These are phyloP conservation scores for Prionailurus viverrinus DNA, from an alignment of 2,113 vertebrate species.

Conservation along the genomic window DNA sequence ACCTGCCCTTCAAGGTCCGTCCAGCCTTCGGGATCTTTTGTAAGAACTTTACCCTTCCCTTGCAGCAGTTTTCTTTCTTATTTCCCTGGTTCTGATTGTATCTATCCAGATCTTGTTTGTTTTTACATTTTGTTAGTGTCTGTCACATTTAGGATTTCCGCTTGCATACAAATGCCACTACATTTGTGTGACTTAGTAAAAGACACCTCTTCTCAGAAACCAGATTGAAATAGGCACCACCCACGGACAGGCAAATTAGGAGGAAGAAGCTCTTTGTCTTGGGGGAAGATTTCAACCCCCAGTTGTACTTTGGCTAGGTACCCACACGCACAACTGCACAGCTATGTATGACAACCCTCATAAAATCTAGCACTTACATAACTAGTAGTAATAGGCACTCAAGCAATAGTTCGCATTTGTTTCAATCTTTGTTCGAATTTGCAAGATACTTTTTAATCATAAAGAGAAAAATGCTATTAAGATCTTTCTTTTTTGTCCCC, in stretches of 20 bases:
- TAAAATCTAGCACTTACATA: background rate
- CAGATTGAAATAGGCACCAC: background rate
- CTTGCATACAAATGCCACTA: background rate
- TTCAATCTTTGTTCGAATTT: conserved; percentile 8
- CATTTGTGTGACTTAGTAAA: background rate
- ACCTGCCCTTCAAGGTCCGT: background rate
- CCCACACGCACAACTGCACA: background rate
- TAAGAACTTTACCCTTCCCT: background rate
- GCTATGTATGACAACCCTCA: background rate
- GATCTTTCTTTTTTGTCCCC: background rate
- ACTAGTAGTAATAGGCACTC: background rate
- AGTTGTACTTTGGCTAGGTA: too few relatives aligned
- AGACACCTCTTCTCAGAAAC: background rate
- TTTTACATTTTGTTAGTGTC: background rate
- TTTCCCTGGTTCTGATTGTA: background rate
- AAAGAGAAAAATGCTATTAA: background rate
- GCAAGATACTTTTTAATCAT: background rate
- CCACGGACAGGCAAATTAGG: background rate
- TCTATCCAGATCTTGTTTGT: background rate
- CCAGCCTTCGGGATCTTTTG: background rate
- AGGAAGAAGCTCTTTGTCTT: background rate
- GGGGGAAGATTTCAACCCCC: background rate
- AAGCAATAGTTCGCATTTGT: background rate
- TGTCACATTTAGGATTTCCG: background rate
- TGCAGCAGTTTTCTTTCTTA: background rate